Evolutionary conservation across 2,888 invertebrate genomes (phyloP).

Genomic region (Ethmia dodecea): DNA sequence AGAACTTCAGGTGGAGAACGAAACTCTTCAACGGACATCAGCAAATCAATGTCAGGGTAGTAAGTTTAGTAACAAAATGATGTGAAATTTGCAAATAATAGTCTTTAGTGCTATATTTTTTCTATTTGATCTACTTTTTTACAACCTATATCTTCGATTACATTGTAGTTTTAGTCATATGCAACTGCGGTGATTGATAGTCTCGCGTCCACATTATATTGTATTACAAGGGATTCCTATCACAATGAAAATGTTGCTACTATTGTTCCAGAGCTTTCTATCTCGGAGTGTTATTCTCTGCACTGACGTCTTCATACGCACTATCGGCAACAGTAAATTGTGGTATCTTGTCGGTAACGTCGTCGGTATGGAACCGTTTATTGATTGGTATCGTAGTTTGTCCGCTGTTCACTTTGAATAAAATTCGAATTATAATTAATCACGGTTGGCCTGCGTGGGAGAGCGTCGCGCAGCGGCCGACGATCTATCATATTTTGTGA

Average conservation of each 20-base stretch:
- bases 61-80: no score
- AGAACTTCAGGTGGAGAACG: no score
- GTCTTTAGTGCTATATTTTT: conserved; percentile 4
- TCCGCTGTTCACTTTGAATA: conserved; percentile 77
- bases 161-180: no score
- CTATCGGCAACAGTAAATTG: conserved; percentile 71
- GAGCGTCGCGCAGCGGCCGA: conserved; percentile 62
- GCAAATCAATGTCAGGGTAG: no score
- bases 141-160: not conserved
- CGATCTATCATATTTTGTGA: conserved; percentile 78
- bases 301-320: conserved; percentile 71
- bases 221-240: conserved; percentile 44
- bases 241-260: conserved; percentile 54
- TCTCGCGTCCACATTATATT: conserved; percentile 32
- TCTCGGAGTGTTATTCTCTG: conserved; percentile 53
- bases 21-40: no score
- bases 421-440: conserved; percentile 79
- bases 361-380: conserved; percentile 75
- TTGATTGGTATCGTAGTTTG: conserved; percentile 77
- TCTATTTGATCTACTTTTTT: not conserved
- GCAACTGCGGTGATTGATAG: conserved; percentile 37
- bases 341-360: conserved; percentile 70
- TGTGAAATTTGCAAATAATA: no score
- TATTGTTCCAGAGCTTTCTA: conserved; percentile 59
- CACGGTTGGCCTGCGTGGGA: conserved; percentile 71